Evolutionary conservation across 1,140 invertebrate genomes (phyloP).

Genomic region (Drosophila murphyi): DNA sequence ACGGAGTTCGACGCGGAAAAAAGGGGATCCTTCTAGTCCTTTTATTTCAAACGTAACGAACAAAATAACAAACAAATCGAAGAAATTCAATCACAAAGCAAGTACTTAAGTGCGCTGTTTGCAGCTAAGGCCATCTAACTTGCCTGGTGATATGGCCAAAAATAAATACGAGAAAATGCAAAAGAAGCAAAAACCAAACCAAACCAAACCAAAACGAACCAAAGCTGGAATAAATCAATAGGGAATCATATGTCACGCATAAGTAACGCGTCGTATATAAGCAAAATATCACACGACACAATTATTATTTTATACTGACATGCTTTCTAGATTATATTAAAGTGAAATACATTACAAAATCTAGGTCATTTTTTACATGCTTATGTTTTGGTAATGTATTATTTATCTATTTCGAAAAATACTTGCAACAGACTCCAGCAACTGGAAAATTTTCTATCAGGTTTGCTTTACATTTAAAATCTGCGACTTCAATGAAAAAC

Average conservation of each 20-base stretch:
- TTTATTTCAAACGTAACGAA: not conserved
- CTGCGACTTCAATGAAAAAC: too few relatives aligned
- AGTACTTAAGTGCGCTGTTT: conserved; percentile 58
- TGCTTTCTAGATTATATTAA: too few relatives aligned
- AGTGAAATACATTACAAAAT: too few relatives aligned
- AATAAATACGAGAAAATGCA: conserved; percentile 5
- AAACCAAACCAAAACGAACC: not conserved
- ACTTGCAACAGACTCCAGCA: too few relatives aligned
- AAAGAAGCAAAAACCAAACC: not conserved
- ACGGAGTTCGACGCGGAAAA: conserved; percentile 32
- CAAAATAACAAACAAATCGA: conserved; percentile 41
- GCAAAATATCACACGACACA: not conserved
- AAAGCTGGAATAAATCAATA: not conserved
- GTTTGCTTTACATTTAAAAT: too few relatives aligned
- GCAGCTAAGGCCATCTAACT: conserved; percentile 8
- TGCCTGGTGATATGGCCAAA: not conserved
- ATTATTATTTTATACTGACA: too few relatives aligned
- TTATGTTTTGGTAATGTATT: too few relatives aligned
- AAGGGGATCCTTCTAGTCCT: conserved; percentile 11
- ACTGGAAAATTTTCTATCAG: too few relatives aligned
- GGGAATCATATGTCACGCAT: not conserved
- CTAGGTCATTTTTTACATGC: too few relatives aligned
- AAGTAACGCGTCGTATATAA: not conserved
- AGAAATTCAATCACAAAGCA: conserved; percentile 72
- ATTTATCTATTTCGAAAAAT: too few relatives aligned